Conservation (phyloP, 2,888 invertebrate genomes). For the Temnothorax unifasciatus region DNA sequence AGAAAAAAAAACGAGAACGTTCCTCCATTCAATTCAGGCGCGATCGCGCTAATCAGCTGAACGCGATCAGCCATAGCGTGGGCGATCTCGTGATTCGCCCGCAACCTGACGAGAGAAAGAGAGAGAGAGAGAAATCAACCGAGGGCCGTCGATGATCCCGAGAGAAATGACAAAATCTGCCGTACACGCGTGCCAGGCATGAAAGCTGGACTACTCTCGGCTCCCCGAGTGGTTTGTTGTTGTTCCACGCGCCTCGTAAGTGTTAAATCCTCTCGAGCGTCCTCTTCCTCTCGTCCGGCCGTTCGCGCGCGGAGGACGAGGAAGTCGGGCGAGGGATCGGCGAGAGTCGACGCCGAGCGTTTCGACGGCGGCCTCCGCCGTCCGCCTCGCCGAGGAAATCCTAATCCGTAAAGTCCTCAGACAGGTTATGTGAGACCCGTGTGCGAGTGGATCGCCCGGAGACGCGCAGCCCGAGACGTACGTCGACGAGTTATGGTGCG, state of each 20-base stretch:
- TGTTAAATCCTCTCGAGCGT: neutral
- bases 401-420: conserved; percentile 31
- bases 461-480: conserved; percentile 4
- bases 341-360: neutral
- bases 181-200: conserved; percentile 7
- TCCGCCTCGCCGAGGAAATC: neutral
- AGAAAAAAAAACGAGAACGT: neutral
- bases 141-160: neutral
- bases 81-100: conserved; percentile 10
- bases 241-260: conserved; percentile 33
- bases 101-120: neutral
- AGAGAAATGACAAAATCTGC: neutral
- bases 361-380: no score
- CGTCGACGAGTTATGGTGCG: conserved; percentile 53
- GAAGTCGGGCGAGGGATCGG: neutral
- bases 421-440: conserved; percentile 65
- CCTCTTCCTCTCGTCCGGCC: neutral
- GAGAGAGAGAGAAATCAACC: neutral
- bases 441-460: neutral
- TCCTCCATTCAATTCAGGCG: neutral
- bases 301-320: neutral
- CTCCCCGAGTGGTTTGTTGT: conserved; percentile 19
- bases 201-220: neutral
- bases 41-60: conserved; percentile 11
- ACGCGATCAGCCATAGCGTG: conserved; percentile 32